phyloP scores from a whole-genome alignment of 2,113 vertebrate species.

The Rhineura floridana region DNA sequence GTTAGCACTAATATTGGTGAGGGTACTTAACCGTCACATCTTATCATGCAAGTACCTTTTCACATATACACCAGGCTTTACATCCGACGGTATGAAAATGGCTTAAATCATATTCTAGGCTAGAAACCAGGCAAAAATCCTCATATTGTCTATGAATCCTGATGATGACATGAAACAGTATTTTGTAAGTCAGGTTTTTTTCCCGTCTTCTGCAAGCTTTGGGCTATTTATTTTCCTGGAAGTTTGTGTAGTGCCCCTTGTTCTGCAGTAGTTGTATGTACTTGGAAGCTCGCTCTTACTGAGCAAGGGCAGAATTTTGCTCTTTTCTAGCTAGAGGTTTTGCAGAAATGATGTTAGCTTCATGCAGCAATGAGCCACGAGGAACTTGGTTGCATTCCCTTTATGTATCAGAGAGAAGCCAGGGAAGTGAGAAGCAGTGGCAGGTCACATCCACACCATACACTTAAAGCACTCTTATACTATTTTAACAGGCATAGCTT shows the following conservation, averaged over 20 bases:
- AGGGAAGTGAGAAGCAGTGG: neutral
- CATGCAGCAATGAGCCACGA: neutral
- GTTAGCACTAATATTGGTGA: neutral
- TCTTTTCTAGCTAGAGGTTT: neutral
- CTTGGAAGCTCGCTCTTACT: neutral
- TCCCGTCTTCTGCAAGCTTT: conserved; percentile 28
- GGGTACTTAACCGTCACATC: neutral
- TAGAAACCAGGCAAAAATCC: neutral
- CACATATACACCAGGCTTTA: neutral
- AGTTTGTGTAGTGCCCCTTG: neutral
- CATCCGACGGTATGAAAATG: neutral
- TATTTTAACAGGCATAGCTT: too few species aligned
- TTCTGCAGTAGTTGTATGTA: neutral
- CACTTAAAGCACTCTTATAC: too few species aligned
- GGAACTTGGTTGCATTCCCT: neutral
- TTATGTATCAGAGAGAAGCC: neutral
- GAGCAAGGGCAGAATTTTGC: neutral
- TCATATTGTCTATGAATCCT: neutral
- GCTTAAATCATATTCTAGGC: neutral
- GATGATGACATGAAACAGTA: conserved; percentile 4
- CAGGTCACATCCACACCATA: too few species aligned
- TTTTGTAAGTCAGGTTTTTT: conserved; percentile 47
- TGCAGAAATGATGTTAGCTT: neutral
- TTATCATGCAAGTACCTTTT: neutral
- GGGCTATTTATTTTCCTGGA: neutral